A percentile compares a stretch with the other conserved stretches of the same genome.
phyloP scores from a whole-genome alignment of 1,140 invertebrate species.

The Dendroctonus ponderosae region DNA sequence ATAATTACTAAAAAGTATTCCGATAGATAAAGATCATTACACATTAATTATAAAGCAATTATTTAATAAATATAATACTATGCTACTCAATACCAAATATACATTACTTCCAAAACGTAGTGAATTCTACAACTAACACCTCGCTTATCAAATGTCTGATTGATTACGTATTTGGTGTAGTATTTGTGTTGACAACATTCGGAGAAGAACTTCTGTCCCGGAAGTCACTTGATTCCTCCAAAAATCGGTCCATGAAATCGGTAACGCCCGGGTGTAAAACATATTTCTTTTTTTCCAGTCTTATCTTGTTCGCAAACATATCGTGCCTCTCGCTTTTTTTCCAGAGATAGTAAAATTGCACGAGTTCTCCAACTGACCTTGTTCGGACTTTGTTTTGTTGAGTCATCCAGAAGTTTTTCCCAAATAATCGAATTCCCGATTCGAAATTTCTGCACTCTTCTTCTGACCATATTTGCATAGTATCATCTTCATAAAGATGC shows the following conservation, averaged over 20 bases:
- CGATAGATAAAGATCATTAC: no score
- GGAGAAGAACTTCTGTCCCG: slow-evolving; percentile 53
- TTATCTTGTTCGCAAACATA: slow-evolving; percentile 77
- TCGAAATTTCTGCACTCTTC: slow-evolving; percentile 97
- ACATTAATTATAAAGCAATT: no score
- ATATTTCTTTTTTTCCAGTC: slow-evolving; percentile 83
- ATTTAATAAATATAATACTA: no score
- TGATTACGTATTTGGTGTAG: no score
- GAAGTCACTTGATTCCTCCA: slow-evolving; percentile 56
- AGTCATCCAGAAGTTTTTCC: slow-evolving; percentile 93
- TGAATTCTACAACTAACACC: no score
- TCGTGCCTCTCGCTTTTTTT: slow-evolving; percentile 97
- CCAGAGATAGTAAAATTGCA: slow-evolving; percentile 98
- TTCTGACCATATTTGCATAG: slow-evolving; percentile 89
- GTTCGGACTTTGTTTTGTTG: slow-evolving; percentile 90
- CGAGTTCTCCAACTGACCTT: slow-evolving; percentile 88
- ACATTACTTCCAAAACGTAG: no score
- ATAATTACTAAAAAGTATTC: no score
- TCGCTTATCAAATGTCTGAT: no score
- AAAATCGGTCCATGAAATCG: slow-evolving; percentile 66
- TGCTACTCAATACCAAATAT: no score
- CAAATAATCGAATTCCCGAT: slow-evolving; percentile 84
- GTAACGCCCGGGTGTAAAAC: slow-evolving; percentile 77
- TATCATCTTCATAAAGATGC: slow-evolving; percentile 60
- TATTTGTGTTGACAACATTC: slow-evolving; percentile 35